Conservation (phyloP, 2,797 vertebrate species). For the Myoxocephalus aenaeus region DNA sequence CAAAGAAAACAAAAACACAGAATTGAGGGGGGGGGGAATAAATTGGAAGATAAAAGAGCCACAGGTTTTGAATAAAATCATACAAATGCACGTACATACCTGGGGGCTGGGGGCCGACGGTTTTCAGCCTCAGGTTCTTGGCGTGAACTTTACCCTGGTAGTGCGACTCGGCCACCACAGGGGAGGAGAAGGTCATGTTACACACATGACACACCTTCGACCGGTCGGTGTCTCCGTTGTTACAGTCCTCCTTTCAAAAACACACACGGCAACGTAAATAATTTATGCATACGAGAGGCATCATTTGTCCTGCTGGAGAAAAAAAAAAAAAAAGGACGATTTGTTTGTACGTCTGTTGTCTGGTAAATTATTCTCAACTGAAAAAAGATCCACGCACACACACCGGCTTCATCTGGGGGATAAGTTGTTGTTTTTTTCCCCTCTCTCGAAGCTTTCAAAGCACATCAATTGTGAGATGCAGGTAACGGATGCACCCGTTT, state of each 20-base stretch:
- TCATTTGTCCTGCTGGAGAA: not conserved
- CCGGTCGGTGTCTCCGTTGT: slow-evolving; percentile 87
- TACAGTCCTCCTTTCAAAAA: slow-evolving; percentile 76
- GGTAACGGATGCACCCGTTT: not conserved
- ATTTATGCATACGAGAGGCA: not conserved
- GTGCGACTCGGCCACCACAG: slow-evolving; percentile 94
- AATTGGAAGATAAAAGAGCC: not conserved
- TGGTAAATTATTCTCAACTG: not conserved
- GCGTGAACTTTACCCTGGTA: slow-evolving; percentile 97
- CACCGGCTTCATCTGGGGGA: not conserved
- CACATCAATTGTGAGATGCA: not conserved
- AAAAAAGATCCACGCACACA: not conserved
- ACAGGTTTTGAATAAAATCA: not conserved
- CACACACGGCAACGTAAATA: not conserved
- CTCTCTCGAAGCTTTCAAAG: not conserved
- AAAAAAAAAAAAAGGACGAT: not conserved
- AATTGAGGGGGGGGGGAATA: not conserved
- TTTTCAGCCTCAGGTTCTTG: slow-evolving; percentile 92
- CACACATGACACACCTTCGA: slow-evolving; percentile 92
- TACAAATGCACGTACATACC: slow-evolving; percentile 73
- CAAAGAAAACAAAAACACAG: no score
- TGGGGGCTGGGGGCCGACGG: slow-evolving; percentile 82
- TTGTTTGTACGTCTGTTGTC: not conserved
- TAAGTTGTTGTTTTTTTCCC: not conserved
- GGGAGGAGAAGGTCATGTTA: slow-evolving; percentile 96